Conservation (phyloP, 2,797 vertebrate species). For the Urophycis tenuis region DNA sequence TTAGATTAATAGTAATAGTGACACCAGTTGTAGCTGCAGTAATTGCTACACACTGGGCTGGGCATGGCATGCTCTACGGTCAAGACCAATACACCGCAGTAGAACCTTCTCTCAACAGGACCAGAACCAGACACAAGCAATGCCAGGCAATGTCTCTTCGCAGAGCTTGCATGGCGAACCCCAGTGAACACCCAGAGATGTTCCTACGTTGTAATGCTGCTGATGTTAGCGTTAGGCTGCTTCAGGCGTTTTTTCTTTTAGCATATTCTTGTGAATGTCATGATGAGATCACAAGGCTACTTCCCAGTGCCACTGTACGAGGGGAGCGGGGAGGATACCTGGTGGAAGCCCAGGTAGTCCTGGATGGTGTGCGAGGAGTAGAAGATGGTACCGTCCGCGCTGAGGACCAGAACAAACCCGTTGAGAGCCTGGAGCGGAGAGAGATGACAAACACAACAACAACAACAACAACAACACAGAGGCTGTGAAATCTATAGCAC, state of each 20-base stretch:
- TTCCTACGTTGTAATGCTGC: not conserved
- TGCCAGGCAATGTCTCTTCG: not conserved
- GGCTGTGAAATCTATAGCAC: not conserved
- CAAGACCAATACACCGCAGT: no score
- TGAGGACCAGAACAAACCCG: constrained; percentile 75
- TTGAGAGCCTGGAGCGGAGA: constrained; percentile 59
- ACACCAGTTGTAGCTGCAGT: no score
- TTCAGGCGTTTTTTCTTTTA: not conserved
- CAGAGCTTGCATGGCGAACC: not conserved
- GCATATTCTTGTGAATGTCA: not conserved
- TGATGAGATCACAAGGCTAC: not conserved
- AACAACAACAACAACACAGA: constrained; percentile 8
- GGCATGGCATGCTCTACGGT: no score
- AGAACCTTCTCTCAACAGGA: no score
- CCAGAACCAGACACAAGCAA: not conserved
- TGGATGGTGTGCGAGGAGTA: constrained; percentile 79
- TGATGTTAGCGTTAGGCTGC: not conserved
- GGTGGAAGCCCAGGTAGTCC: constrained; percentile 82
- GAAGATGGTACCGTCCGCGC: constrained; percentile 73
- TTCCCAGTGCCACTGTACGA: not conserved
- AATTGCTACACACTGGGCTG: not conserved
- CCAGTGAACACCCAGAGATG: not conserved
- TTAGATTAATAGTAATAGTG: not conserved
- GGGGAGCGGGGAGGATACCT: constrained; percentile 58
- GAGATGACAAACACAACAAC: constrained; percentile 13